These are phyloP conservation scores for Aspidiotus destructor DNA, from an alignment of 2,888 invertebrate genomes.

Conservation along the genomic window DNA sequence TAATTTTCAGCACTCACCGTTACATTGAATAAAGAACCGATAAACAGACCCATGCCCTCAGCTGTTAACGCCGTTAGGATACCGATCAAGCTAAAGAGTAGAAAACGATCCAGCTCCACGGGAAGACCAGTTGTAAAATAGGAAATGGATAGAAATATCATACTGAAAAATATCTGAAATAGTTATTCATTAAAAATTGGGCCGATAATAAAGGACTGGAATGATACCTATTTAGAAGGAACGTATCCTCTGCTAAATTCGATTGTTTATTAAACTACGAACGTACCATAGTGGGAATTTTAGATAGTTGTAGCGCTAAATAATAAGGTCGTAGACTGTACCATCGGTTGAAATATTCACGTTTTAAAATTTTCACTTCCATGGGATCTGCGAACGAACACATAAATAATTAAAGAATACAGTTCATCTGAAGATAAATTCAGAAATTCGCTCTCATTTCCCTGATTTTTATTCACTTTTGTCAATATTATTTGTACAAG, in stretches of 20 bases:
- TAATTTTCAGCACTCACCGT: no score
- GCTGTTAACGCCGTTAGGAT: slow-evolving; percentile 62
- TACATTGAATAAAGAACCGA: slow-evolving; percentile 59
- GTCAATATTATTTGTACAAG: no score
- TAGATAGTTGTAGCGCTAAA: slow-evolving; percentile 53
- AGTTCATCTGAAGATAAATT: background rate
- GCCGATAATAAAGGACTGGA: no score
- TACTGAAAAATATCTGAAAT: slow-evolving; percentile 49
- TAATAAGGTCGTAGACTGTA: slow-evolving; percentile 57
- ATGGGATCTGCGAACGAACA: slow-evolving; percentile 49
- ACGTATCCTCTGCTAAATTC: background rate
- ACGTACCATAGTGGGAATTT: slow-evolving; percentile 49
- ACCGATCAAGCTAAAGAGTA: slow-evolving; percentile 54
- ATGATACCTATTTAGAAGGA: background rate
- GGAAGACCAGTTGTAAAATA: slow-evolving; percentile 63
- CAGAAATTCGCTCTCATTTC: no score
- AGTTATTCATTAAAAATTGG: background rate
- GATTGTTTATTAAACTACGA: slow-evolving; percentile 35
- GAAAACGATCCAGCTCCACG: slow-evolving; percentile 53
- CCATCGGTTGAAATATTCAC: slow-evolving; percentile 62
- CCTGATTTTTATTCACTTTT: no score
- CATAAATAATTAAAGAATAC: background rate
- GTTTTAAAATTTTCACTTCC: slow-evolving; percentile 58
- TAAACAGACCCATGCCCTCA: slow-evolving; percentile 67
- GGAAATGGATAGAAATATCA: slow-evolving; percentile 51